These are phyloP conservation scores for Mesoclemmys tuberculata DNA, from an alignment of 2,113 vertebrate genomes.

Conservation along the genomic window DNA sequence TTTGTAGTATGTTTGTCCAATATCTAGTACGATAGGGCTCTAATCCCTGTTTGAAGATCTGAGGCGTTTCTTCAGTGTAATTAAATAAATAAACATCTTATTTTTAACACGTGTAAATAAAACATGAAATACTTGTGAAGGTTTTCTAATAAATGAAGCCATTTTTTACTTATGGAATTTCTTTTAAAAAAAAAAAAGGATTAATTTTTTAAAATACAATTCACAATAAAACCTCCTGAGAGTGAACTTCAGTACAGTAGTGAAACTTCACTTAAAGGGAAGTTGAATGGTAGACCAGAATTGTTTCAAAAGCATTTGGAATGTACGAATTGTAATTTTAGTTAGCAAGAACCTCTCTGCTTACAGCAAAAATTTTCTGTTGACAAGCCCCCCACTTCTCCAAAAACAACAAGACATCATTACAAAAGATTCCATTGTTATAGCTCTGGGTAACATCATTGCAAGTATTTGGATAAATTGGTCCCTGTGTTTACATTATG, in stretches of 20 bases:
- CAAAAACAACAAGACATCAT: not conserved
- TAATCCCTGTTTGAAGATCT: not conserved
- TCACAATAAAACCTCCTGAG: conserved; percentile 11
- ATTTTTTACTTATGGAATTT: conserved; percentile 16
- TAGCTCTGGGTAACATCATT: not conserved
- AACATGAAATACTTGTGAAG: not conserved
- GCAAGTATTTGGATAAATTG: not conserved
- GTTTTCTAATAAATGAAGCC: conserved; percentile 51
- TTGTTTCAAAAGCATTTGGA: not conserved
- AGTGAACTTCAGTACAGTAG: not conserved
- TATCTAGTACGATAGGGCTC: not conserved
- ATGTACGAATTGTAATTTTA: not conserved
- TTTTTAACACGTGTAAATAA: conserved; percentile 46
- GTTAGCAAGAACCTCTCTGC: not conserved
- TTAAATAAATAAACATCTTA: not conserved
- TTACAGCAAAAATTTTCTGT: conserved; percentile 4
- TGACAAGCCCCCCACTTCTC: not conserved
- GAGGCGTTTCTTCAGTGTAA: conserved; percentile 10
- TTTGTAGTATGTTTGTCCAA: not conserved
- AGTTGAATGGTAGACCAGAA: not conserved
- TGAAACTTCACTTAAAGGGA: conserved; percentile 28
- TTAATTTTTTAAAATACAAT: not conserved
- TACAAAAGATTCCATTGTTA: not conserved
- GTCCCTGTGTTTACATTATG: not conserved
- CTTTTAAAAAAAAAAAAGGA: not conserved